phyloP scores from a whole-genome alignment of 2,888 invertebrate genomes.

The Hipparchia semele region DNA sequence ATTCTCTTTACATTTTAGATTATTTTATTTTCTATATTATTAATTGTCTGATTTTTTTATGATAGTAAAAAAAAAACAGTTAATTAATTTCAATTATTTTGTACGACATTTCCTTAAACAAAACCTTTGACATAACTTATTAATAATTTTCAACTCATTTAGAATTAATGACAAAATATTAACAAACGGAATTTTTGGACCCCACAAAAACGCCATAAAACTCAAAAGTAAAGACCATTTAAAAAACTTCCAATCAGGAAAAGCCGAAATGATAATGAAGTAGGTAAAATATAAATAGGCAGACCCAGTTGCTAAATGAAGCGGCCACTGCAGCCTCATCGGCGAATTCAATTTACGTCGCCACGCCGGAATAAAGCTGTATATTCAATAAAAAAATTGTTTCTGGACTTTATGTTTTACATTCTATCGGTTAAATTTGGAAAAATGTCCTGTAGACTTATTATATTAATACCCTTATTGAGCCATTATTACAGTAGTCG shows the following conservation, averaged over 20 bases:
- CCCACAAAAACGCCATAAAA: too few species aligned
- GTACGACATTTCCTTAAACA: too few species aligned
- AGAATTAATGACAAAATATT: too few species aligned
- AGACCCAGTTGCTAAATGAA: slow-evolving; percentile 61
- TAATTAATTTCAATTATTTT: too few species aligned
- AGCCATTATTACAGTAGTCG: too few species aligned
- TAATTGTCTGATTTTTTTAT: too few species aligned
- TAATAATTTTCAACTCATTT: too few species aligned
- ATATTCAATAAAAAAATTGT: slow-evolving; percentile 48
- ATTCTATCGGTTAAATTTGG: neutral
- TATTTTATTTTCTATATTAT: too few species aligned
- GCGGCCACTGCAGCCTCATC: slow-evolving; percentile 46
- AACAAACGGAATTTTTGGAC: too few species aligned
- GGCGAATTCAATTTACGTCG: slow-evolving; percentile 43
- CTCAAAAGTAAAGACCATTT: neutral
- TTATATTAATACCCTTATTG: neutral
- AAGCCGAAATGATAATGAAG: slow-evolving; percentile 29
- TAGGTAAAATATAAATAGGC: slow-evolving; percentile 15
- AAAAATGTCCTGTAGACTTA: neutral
- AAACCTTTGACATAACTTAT: too few species aligned
- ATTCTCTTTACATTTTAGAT: neutral
- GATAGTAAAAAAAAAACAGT: too few species aligned
- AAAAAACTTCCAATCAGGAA: slow-evolving; percentile 10
- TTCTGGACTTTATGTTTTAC: slow-evolving; percentile 3
- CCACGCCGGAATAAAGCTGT: slow-evolving; percentile 52